phyloP scores from a whole-genome alignment of 1,140 invertebrate genomes.

The Brachionus plicatilis region DNA sequence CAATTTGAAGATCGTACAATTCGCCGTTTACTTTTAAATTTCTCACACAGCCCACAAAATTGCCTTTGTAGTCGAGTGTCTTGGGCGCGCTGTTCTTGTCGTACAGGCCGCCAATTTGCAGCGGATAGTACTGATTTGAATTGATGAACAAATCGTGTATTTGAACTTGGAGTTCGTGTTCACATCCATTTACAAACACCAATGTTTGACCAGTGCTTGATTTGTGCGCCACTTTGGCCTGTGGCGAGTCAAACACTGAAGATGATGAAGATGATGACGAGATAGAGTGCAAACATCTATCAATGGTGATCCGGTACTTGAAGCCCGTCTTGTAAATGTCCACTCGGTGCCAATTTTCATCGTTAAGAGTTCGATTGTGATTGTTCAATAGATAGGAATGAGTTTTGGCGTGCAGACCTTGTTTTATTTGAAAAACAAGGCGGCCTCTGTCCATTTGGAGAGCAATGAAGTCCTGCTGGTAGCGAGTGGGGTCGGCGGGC shows the following conservation, averaged over 20 bases:
- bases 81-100: background rate
- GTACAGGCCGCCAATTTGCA: conserved; percentile 40
- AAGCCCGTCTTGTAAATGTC: conserved; percentile 86
- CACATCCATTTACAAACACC: conserved; percentile 31
- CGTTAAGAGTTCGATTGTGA: background rate
- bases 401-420: conserved; percentile 85
- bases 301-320: conserved; percentile 18
- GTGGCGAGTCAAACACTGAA: background rate
- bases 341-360: conserved; percentile 73
- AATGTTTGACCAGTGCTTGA: background rate
- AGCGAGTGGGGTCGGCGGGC: background rate
- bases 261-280: too few species aligned
- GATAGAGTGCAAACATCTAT: conserved; percentile 10
- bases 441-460: conserved; percentile 83
- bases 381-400: conserved; percentile 57
- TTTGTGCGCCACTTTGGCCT: background rate
- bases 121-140: conserved; percentile 30
- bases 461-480: conserved; percentile 75
- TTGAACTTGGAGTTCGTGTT: conserved; percentile 27
- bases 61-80: conserved; percentile 23
- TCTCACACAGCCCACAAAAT: conserved; percentile 21
- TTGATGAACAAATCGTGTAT: conserved; percentile 36
- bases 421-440: conserved; percentile 81
- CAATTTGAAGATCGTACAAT: conserved; percentile 29
- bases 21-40: conserved; percentile 19